Evolutionary conservation across 1,140 invertebrate genomes (phyloP), one percentile per base, ranked within the genome.

Genomic region (Coboldia fuscipes): DNA sequence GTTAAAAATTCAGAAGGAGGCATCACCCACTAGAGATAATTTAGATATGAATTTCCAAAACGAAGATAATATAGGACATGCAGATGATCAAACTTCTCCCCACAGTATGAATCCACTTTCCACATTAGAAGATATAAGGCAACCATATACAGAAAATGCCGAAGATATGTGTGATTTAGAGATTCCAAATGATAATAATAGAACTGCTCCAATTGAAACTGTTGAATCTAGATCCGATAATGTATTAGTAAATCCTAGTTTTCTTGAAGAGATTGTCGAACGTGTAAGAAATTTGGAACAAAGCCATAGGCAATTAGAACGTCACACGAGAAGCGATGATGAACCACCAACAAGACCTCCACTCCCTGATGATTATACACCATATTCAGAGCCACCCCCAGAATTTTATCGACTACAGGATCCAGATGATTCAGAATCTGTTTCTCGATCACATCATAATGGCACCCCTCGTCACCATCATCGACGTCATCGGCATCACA

Each of bases 251-350:
- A 66, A 64, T 41, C 63, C 66, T 4, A 58, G 63, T 4, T 60
- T 73, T 19, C 60, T 73, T 12, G 63, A 72, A 32, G 63, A 71
- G 49, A 63, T 74, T 31, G 58, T 70, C 12, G 56, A 54, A 24
- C 52, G 47, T 12, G 45, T 57, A 12, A 39, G 40, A 29, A 39
- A 33, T 28, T 40, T 40, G 18, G 49, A 51, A 36, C 41, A 45
- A 5, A 35, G 37, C 16, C 2, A 35, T 46, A 4, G 19, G 45
- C 41, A 51, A 5, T 44, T 42, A 21, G 36, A 26, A 18, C 54
- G 47, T 10, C 49, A 41, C 48, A 9, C 3, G 12, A 27, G 14
- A 19, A 34, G 30, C 19, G 14, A 34, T 15, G 21, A 16, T 13
- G 21, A 37, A 18, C 58, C 62, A 7, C 66, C 62, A 4, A 55